Evolutionary conservation across 1,140 invertebrate genomes (phyloP).

Genomic region (Lerema accius): DNA sequence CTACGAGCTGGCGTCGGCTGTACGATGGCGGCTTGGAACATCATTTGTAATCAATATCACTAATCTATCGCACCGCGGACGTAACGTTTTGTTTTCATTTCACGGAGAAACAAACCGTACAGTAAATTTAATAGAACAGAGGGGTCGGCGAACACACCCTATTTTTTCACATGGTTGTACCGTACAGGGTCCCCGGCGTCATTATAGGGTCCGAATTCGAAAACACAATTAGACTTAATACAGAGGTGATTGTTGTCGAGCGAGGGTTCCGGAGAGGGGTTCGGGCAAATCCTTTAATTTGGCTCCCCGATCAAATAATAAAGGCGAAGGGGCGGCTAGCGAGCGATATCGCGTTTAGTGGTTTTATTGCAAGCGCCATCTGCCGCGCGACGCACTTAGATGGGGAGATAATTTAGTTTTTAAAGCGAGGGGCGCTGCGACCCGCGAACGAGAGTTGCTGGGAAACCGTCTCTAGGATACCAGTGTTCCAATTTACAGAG

Average conservation of each 20-base stretch:
- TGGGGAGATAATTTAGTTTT: constrained; percentile 80
- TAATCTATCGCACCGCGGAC: constrained; percentile 43
- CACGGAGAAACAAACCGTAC: constrained; percentile 42
- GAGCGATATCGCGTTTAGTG: constrained; percentile 80
- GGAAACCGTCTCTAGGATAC: background rate
- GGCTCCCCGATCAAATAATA: constrained; percentile 81
- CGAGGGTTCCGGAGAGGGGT: constrained; percentile 73
- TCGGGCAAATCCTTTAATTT: constrained; percentile 82
- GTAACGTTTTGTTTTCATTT: constrained; percentile 50
- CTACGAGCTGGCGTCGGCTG: background rate
- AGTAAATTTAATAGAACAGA: constrained; percentile 69
- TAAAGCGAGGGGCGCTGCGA: constrained; percentile 54
- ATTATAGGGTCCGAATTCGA: constrained; percentile 78
- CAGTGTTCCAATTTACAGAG: background rate
- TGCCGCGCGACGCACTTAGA: constrained; percentile 69
- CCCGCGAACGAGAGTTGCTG: constrained; percentile 45
- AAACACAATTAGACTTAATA: constrained; percentile 83
- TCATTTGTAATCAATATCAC: constrained; percentile 25
- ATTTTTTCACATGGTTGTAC: constrained; percentile 72
- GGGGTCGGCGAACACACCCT: constrained; percentile 60
- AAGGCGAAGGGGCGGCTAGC: constrained; percentile 69
- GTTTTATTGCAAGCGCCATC: constrained; percentile 82
- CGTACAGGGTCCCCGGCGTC: constrained; percentile 50
- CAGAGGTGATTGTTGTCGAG: constrained; percentile 80
- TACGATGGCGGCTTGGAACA: too few relatives aligned